phyloP scores from a whole-genome alignment of 2,888 invertebrate species.

The Anthophora plumipes region DNA sequence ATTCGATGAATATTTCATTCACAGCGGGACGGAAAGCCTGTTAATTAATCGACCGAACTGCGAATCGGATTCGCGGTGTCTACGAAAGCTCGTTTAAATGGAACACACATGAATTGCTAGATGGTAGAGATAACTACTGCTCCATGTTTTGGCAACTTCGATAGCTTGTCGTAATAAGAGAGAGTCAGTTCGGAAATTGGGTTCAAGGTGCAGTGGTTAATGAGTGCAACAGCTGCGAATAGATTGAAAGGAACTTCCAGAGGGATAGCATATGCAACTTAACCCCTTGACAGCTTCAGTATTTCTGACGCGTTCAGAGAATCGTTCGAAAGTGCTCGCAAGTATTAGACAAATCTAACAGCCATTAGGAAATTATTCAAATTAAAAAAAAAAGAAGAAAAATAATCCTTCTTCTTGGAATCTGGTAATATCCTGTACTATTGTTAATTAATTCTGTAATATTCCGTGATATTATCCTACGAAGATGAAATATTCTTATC shows the following conservation, averaged over 20 bases:
- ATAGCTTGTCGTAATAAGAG: not conserved
- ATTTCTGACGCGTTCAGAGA: too few species aligned
- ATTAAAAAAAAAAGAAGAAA: too few species aligned
- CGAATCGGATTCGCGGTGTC: slow-evolving; percentile 17
- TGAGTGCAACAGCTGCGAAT: slow-evolving; percentile 12
- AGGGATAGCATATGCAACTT: not conserved
- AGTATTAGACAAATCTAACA: too few species aligned
- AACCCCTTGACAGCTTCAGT: too few species aligned
- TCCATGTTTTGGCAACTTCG: slow-evolving; percentile 6
- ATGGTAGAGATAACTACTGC: not conserved
- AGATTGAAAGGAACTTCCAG: not conserved
- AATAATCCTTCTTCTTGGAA: too few species aligned
- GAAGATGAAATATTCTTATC: too few species aligned
- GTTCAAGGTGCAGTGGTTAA: slow-evolving; percentile 29
- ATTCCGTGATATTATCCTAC: too few species aligned
- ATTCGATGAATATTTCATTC: slow-evolving; percentile 79
- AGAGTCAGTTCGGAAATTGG: slow-evolving; percentile 20
- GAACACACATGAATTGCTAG: not conserved
- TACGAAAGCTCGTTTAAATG: slow-evolving; percentile 25
- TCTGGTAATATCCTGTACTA: too few species aligned
- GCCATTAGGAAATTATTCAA: too few species aligned
- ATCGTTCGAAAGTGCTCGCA: too few species aligned
- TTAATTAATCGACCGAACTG: slow-evolving; percentile 65
- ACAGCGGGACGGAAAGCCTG: slow-evolving; percentile 40
- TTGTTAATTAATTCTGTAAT: too few species aligned